Evolutionary conservation across 2,888 invertebrate genomes (phyloP).

Genomic region (Zeuzera pyrina): DNA sequence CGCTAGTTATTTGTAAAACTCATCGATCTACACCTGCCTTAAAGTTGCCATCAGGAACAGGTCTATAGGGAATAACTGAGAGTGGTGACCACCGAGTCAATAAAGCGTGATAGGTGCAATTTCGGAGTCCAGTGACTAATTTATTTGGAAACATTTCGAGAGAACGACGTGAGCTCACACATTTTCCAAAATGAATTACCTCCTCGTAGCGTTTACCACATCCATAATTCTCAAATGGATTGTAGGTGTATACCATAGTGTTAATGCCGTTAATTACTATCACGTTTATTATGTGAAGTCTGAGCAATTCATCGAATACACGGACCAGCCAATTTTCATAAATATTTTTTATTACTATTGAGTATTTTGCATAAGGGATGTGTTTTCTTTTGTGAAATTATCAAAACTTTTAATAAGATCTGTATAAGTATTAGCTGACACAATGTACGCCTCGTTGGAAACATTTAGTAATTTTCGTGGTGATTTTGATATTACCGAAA

Average conservation of each 20-base stretch:
- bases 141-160: constrained; percentile 23
- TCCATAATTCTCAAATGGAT: constrained; percentile 39
- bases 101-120: constrained; percentile 33
- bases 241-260: constrained; percentile 34
- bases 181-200: constrained; percentile 32
- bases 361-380: constrained; percentile 29
- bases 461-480: constrained; percentile 1
- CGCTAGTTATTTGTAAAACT: constrained; percentile 27
- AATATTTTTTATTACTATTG: constrained; percentile 25
- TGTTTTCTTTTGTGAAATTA: constrained; percentile 12
- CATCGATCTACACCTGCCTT: constrained; percentile 18
- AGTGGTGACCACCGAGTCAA: constrained; percentile 38
- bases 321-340: constrained; percentile 13
- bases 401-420: background rate
- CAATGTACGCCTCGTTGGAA: constrained; percentile 5
- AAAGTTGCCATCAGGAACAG: background rate
- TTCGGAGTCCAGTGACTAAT: constrained; percentile 27
- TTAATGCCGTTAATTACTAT: constrained; percentile 27
- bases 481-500: constrained; percentile 8
- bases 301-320: constrained; percentile 32
- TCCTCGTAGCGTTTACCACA: constrained; percentile 39
- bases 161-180: constrained; percentile 18
- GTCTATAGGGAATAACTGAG: constrained; percentile 25
- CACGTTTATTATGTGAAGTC: constrained; percentile 24
- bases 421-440: background rate